Evolutionary conservation across 2,113 vertebrate genomes (phyloP), one percentile per base, ranked within the genome.

Genomic region (Stictonetta naevosa): DNA sequence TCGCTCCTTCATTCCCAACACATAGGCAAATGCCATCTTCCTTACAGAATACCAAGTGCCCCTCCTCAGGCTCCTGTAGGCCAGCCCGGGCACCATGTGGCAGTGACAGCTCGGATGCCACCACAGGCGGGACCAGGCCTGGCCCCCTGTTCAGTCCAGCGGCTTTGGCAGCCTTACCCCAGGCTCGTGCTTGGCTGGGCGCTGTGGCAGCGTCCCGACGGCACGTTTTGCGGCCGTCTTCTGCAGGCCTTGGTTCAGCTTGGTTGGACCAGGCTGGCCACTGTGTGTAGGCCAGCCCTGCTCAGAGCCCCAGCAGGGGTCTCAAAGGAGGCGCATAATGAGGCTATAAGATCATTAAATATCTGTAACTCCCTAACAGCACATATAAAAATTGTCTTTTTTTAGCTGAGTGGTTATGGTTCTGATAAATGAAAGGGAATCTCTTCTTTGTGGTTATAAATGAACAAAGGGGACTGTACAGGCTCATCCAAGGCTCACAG

Each of bases 31-130:
- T 73, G 44, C 93, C 0, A 62, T 87, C 89, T 91, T 97, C 95
- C 94, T 83, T 0, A 1, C 66, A 28, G 87, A 92, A 96, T 93
- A 96, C 89, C 74, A 87, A 95, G 73, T 63, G 88, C 89, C 91
- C 72, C 83, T 92, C 85, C 0, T 95, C 89, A 85, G 94, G 91
- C 38, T 6, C 94, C 90, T 92, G 92, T 91, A 92, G 94, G 96
- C 96, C 95, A 93, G 74, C 95, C 93, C 76, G 1, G 8, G 92
- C 96, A 94, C 92, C 98, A 98, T 98, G 98, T 98, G 98, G 97
- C 19, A 13, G 95, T 98, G 98, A 98, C 98, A 98, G 98, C 88
- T 98, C 92, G 55, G 98, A 98, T 98, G 98, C 98, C 98, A 98
- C 67, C 79, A 95, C 92, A 76, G 87, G 59, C 73, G 66, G 88